Evolutionary conservation across 2,888 invertebrate species (phyloP).

Genomic region (Nomada ferruginata): DNA sequence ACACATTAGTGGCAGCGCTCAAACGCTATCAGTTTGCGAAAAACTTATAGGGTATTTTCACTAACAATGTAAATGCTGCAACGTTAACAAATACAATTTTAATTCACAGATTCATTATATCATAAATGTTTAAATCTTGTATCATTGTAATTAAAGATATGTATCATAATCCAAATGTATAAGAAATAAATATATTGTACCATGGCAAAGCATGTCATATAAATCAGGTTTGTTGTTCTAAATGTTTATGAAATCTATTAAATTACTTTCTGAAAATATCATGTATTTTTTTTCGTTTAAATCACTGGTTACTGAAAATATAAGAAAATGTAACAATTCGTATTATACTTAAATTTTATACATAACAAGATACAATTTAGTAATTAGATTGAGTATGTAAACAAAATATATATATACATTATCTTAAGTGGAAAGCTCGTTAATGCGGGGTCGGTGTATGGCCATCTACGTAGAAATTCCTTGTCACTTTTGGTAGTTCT

Average conservation of each 20-base stretch:
- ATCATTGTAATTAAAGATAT: constrained; percentile 82
- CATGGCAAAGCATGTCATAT: constrained; percentile 70
- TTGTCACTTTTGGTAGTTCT: constrained; percentile 93
- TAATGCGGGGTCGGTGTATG: constrained; percentile 98
- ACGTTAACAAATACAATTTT: constrained; percentile 75
- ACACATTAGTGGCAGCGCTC: constrained; percentile 61
- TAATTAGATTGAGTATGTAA: constrained; percentile 33
- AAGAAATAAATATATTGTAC: constrained; percentile 81
- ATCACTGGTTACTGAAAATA: constrained; percentile 18
- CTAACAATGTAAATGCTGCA: constrained; percentile 73
- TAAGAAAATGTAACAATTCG: constrained; percentile 14
- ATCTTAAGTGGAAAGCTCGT: constrained; percentile 57
- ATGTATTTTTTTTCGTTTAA: constrained; percentile 19
- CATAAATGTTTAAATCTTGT: constrained; percentile 83
- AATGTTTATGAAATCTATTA: constrained; percentile 56
- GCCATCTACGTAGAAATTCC: constrained; percentile 99
- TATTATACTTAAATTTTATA: constrained; percentile 14
- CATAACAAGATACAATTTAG: constrained; percentile 23
- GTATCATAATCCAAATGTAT: constrained; percentile 80
- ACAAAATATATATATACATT: constrained; percentile 52
- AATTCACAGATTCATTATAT: constrained; percentile 80
- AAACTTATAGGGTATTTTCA: constrained; percentile 68
- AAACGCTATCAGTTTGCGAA: constrained; percentile 62
- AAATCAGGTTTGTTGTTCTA: constrained; percentile 53
- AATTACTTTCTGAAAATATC: constrained; percentile 41